Evolutionary conservation across 2,113 vertebrate species (phyloP).

Genomic region (Proterorhinus semilunaris): DNA sequence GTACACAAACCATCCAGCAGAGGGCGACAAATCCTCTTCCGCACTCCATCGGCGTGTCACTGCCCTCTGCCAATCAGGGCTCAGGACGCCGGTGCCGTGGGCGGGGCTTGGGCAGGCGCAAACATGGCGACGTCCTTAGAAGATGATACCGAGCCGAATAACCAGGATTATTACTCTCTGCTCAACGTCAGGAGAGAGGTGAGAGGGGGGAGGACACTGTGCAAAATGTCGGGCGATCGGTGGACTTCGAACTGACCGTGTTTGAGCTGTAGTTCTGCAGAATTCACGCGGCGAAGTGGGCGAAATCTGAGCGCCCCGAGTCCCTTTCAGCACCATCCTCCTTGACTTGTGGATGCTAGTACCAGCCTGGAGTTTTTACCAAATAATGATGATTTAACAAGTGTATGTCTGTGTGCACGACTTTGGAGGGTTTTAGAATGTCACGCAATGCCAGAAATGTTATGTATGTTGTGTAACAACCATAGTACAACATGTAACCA

Average conservation of each 20-base stretch:
- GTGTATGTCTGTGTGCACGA: neutral
- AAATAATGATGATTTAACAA: neutral
- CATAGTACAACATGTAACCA: no score
- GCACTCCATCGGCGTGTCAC: neutral
- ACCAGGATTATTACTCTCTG: conserved; percentile 90
- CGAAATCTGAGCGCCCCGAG: conserved; percentile 1
- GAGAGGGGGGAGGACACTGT: conserved; percentile 36
- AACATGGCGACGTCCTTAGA: conserved; percentile 94
- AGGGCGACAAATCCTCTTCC: conserved; percentile 24
- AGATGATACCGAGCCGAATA: conserved; percentile 84
- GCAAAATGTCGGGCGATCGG: neutral
- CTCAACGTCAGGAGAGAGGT: conserved; percentile 93
- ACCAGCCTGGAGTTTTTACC: no score
- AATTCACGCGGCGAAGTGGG: neutral
- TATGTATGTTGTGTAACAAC: neutral
- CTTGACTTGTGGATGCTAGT: conserved; percentile 25
- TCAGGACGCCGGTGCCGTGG: conserved; percentile 28
- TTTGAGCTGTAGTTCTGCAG: neutral
- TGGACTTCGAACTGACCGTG: neutral
- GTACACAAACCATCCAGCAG: conserved; percentile 26
- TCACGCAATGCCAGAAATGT: neutral
- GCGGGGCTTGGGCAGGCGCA: conserved; percentile 72
- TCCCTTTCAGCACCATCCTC: conserved; percentile 21
- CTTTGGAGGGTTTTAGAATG: neutral
- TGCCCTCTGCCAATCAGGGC: conserved; percentile 46